Base-by-base conservation (phyloP, 2,888 invertebrate genomes). In the Anoplius nigerrimus region DNA sequence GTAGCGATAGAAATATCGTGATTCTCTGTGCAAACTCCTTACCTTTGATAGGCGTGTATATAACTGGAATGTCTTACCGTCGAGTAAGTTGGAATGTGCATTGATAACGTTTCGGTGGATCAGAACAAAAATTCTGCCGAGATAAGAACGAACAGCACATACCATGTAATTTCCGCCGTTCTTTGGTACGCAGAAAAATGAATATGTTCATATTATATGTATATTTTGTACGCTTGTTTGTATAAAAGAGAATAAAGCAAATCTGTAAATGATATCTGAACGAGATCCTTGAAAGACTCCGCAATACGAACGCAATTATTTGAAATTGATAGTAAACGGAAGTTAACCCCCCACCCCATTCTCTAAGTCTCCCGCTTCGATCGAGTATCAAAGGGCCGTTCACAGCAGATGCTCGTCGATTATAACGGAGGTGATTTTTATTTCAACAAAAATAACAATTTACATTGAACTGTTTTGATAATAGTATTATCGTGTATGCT, bases 381-480 rank as follows among this genome's bases (percentile, higher is more conserved):
- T 16, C 18, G 21, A 15, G 22, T 21, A 59, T 48, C 15, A 48
- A 34, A 55, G 18, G 22, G 18, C 2, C 16, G 16, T 13, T 15
- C 20, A 24, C 8, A 24, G 52, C 24, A n/a, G 48, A 18, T 68
- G 53, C 48, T 71, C 65, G 60, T 71, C 63, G 27, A 63, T 79
- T 77, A 81, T 88, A 88, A 88, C 88, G 87, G 86, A 87, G 88
- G 84, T 89, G 87, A 88, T 88, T 88, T 87, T 89, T 89, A 89
- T 89, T 89, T 88, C 89, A 89, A 89, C 88, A 89, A 89, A 89
- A 88, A 89, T 89, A 89, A 89, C 88, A 89, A 88, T 89, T 88
- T 88, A 88, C 87, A 88, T 88, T 86, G 84, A 88, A 88, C 87
- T 87, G 87, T 86, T 85, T 85, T 84, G 84, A 86, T 85, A 86